Base-by-base conservation (phyloP, 2,113 vertebrate genomes). In the Ochotona princeps region DNA sequence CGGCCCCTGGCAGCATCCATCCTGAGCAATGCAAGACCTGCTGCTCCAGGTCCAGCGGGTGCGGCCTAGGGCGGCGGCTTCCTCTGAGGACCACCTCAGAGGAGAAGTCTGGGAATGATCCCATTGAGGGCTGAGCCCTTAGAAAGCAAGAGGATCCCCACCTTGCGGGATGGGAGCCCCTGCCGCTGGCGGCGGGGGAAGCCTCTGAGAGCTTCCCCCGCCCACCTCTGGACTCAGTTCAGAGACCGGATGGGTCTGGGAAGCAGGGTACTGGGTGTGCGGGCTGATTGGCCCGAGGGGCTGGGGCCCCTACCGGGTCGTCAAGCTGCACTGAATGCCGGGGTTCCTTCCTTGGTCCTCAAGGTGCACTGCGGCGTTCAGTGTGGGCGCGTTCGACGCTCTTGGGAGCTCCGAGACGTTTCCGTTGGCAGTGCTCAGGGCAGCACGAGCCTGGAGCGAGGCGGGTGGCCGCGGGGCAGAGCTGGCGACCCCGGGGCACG, bases 1-100 rank as follows among this genome's bases (percentile, higher is more conserved):
- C 69, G 94, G 60, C 93, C 95, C 67, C 97, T 98, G 0, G 98
- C 98, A 30, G 98, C 97, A 10, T 98, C 98, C 12, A 99, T 98
- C 97, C 98, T 98, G 38, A 44, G 38, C 0, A 98, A n/a, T n/a
- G n/a, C n/a, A n/a, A n/a, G n/a, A n/a, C n/a, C n/a, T n/a, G n/a
- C n/a, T n/a, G 98, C 73, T 99, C 98, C 0, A 98, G 96, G 23
- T 7, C 96, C 90, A 0, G 74, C 75, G 9, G 97, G 96, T 78
- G 98, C 98, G 11, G 98, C 98, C 1, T 97, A n/a, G 96, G 98
- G 97, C 28, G 6, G 4, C 38, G 95, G 97, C 74, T 98, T 98
- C 91, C 98, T 98, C n/a, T n/a, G n/a, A n/a, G n/a, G n/a, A n/a
- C 30, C 91, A 98, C 93, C 38, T 44, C 93, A 23, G 97, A 6